Evolutionary conservation across 2,888 invertebrate species (phyloP), one percentile per base, ranked within the genome.

Genomic region (Oscheius myriophilus): DNA sequence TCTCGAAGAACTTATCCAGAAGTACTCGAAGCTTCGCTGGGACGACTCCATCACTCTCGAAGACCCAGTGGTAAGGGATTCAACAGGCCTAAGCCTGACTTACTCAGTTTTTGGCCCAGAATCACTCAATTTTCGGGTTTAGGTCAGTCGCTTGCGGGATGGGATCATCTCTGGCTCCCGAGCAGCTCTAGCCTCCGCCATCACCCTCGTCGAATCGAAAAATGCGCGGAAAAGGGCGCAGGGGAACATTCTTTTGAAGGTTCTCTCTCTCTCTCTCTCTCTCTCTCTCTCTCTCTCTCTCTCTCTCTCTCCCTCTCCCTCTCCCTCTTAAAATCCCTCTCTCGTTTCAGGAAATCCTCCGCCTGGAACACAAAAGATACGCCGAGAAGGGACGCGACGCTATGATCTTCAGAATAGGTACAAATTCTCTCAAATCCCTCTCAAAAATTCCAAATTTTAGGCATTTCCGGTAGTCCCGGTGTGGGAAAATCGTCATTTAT

Each of bases 401-500:
- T 14, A 75, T 84, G 58, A 84, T 87, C 42, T 88, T 88, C 77
- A 82, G 89, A 76, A 87, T 89, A 66, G 89, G 88, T 68, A n/a
- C n/a, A n/a, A n/a, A n/a, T n/a, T n/a, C n/a, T n/a, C n/a, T n/a
- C n/a, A n/a, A n/a, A n/a, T n/a, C n/a, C n/a, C n/a, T n/a, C n/a
- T n/a, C n/a, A n/a, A n/a, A n/a, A n/a, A n/a, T n/a, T n/a, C n/a
- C 16, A 16, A 11, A 7, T 21, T 67, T 53, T 78, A 87, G 89
- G 90, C 14, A 84, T 90, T 42, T 89, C 90, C 25, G 90, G 90
- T 2, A 89, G 90, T 45, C 90, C 90, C n/a, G 90, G 90, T n/a
- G 90, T 90, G 46, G 90, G 90, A 14, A 90, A 90, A 82, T 90
- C 90, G 52, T 90, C 90, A 2, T 90, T 90, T 80, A 90, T 91